Base-by-base conservation (phyloP, 2,888 invertebrate species). In the Selenia dentaria region DNA sequence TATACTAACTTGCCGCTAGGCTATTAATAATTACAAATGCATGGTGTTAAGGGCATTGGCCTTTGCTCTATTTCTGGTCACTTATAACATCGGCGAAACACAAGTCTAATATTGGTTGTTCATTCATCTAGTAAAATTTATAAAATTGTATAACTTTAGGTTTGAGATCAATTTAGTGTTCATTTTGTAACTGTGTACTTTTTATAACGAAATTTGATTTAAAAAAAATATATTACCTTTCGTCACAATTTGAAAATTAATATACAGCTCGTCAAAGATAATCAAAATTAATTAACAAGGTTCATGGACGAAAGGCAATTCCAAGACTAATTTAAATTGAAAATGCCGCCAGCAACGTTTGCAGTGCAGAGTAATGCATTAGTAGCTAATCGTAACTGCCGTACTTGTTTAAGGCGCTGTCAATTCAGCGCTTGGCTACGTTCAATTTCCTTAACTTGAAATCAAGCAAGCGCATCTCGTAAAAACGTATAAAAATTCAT, bases 51-150 rank as follows among this genome's bases (percentile, higher is more conserved):
- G 49, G 55, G 53, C 55, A 42, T 39, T 43, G 53, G 38, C 51
- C 51, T 40, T 32, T 48, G 44, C 11, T 46, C 53, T 58, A 53
- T 57, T 54, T 58, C 39, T 46, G 53, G 31, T 32, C 38, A 22
- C 27, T 38, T 35, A 14, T 35, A 36, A 28, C 14, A 16, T 33
- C 40, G 33, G 32, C 47, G 11, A 18, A 20, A 26, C 18, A 50
- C 25, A 27, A 28, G 42, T 41, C 34, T 48, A 32, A 43, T 28
- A 48, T 12, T 41, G 34, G 12, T 2, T 12, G 40, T 27, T 26
- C 27, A 33, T 45, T 24, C 9, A 24, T 25, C 24, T 11, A 1
- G n/a, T n/a, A n/a, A n/a, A n/a, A n/a, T n/a, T n/a, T n/a, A n/a
- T n/a, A n/a, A n/a, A n/a, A n/a, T n/a, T n/a, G n/a, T n/a, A n/a